Percentiles rank a stretch among this genome's conserved stretches.
These are phyloP conservation scores for Saccostrea cuccullata DNA, from an alignment of 1,140 invertebrate species.

Conservation along the genomic window DNA sequence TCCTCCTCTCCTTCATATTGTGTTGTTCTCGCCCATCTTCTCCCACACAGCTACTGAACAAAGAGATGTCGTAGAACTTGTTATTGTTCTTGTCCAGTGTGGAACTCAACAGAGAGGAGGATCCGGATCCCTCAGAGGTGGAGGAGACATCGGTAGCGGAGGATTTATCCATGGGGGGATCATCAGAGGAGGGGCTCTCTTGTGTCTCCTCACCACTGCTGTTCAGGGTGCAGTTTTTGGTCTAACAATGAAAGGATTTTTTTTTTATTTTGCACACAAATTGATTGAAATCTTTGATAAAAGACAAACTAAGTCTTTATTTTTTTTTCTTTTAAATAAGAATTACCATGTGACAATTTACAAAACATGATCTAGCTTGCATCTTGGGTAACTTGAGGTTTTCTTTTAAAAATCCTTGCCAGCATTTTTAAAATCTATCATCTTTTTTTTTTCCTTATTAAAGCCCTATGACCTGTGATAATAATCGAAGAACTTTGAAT, in stretches of 20 bases:
- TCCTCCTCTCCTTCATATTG: constrained; percentile 76
- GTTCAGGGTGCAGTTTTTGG: constrained; percentile 40
- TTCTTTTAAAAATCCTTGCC: too few relatives aligned
- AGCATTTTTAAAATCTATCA: too few relatives aligned
- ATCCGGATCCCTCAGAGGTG: constrained; percentile 24
- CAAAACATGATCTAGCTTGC: too few relatives aligned
- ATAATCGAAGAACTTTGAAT: too few relatives aligned
- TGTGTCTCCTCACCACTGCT: constrained; percentile 65
- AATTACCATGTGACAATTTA: too few relatives aligned
- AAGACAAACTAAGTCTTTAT: too few relatives aligned
- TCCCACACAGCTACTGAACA: constrained; percentile 37
- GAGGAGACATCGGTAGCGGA: not conserved
- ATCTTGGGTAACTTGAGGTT: too few relatives aligned
- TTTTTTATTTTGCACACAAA: not conserved
- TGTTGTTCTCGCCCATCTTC: constrained; percentile 71
- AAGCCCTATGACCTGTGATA: too few relatives aligned
- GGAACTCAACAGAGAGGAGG: constrained; percentile 43
- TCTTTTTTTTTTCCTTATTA: too few relatives aligned
- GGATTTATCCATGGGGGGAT: constrained; percentile 40
- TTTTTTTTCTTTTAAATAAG: too few relatives aligned
- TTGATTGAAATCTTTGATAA: too few relatives aligned
- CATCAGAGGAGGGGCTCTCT: constrained; percentile 38
- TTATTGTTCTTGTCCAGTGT: constrained; percentile 34
- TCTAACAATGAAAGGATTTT: not conserved
- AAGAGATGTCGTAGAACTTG: constrained; percentile 41